Conservation (phyloP, 2,888 invertebrate species). For the Xanthorhoe spadicearia region DNA sequence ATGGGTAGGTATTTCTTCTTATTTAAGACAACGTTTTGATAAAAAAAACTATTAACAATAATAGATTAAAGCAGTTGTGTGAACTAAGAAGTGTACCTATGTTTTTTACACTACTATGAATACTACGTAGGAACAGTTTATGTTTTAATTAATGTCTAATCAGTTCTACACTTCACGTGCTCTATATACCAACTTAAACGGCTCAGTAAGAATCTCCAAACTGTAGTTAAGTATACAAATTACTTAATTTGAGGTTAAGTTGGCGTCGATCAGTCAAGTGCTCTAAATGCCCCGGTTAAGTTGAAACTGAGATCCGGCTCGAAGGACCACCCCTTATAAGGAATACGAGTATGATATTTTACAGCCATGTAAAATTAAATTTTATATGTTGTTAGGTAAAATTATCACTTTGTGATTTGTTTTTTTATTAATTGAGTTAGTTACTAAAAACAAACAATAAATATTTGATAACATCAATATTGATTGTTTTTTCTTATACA, state of each 20-base stretch:
- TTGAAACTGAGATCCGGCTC: slow-evolving; percentile 41
- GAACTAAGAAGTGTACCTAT: too few species aligned
- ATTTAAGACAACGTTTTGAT: too few species aligned
- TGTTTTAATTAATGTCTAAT: neutral
- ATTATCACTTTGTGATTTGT: neutral
- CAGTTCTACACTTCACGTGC: slow-evolving; percentile 51
- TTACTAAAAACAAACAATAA: too few species aligned
- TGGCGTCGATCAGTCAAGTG: slow-evolving; percentile 76
- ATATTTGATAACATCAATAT: too few species aligned
- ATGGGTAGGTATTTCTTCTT: too few species aligned
- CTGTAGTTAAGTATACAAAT: slow-evolving; percentile 85
- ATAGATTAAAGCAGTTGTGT: too few species aligned
- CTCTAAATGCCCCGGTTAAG: slow-evolving; percentile 41
- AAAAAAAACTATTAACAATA: too few species aligned
- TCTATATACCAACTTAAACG: slow-evolving; percentile 64
- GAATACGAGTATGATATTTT: neutral
- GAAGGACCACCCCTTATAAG: slow-evolving; percentile 30
- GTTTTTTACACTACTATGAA: too few species aligned
- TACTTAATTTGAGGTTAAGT: slow-evolving; percentile 84
- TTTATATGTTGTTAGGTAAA: neutral
- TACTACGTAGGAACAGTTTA: too few species aligned
- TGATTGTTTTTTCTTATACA: too few species aligned
- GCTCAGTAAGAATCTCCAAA: slow-evolving; percentile 80
- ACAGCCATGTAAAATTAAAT: neutral
- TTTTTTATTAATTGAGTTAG: too few species aligned